Evolutionary conservation across 2,797 vertebrate species (phyloP).

Genomic region (Sebastes baramenuke): DNA sequence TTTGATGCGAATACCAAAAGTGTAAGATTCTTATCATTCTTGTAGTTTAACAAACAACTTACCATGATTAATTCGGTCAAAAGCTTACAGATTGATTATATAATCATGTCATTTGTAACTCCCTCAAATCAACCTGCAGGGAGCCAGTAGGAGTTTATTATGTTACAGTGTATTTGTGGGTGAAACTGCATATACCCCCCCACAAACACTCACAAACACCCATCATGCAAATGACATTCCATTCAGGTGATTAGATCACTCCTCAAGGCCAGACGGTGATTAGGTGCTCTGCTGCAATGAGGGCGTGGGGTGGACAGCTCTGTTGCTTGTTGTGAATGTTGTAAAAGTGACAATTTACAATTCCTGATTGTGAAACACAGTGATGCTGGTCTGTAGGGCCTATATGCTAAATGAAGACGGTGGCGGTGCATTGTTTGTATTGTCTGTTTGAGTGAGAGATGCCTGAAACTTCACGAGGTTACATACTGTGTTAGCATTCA

Average conservation of each 20-base stretch:
- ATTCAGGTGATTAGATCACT: slow-evolving; percentile 31
- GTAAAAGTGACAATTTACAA: background rate
- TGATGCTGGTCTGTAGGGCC: background rate
- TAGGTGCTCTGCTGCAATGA: background rate
- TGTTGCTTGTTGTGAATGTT: background rate
- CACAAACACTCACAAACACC: background rate
- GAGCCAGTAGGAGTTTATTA: background rate
- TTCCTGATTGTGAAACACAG: background rate
- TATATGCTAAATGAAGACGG: background rate
- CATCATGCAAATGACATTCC: background rate
- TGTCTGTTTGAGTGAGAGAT: background rate
- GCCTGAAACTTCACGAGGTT: background rate
- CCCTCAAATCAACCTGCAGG: background rate
- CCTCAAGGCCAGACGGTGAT: background rate
- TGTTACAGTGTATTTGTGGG: background rate
- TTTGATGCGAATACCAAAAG: too few relatives aligned
- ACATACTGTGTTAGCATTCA: background rate
- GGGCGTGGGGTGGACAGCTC: background rate
- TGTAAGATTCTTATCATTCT: too few relatives aligned
- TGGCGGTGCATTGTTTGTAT: background rate
- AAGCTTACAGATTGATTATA: too few relatives aligned
- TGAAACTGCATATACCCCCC: background rate
- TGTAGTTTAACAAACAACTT: too few relatives aligned
- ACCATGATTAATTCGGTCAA: too few relatives aligned
- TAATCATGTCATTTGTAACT: background rate